These are phyloP conservation scores for Protodeltote pygarga DNA, from an alignment of 2,888 invertebrate species.

Conservation along the genomic window DNA sequence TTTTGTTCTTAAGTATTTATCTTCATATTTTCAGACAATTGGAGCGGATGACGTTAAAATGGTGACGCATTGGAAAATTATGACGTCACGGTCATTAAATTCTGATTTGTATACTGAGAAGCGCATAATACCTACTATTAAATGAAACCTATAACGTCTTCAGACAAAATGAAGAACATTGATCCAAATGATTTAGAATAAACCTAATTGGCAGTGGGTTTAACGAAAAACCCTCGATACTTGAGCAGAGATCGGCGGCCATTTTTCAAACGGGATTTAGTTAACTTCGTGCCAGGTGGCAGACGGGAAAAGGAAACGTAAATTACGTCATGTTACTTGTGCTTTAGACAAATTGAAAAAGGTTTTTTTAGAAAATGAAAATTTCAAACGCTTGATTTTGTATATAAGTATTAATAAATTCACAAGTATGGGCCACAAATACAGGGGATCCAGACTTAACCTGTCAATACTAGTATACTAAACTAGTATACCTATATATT, in stretches of 20 bases:
- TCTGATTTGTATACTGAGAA: no score
- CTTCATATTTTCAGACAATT: conserved; percentile 21
- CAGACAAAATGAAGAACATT: conserved; percentile 42
- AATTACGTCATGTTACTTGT: conserved; percentile 48
- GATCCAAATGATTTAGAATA: conserved; percentile 45
- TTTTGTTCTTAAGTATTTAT: conserved; percentile 39
- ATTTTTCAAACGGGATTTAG: conserved; percentile 57
- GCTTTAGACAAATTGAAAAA: conserved; percentile 51
- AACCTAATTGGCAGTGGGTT: conserved; percentile 48
- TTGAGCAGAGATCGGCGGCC: conserved; percentile 44
- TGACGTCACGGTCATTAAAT: no score
- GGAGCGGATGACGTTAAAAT: conserved; percentile 27
- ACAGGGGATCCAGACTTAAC: no score
- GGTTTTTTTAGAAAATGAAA: not conserved
- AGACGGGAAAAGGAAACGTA: conserved; percentile 42
- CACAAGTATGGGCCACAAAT: no score
- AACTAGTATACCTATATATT: no score
- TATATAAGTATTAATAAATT: no score
- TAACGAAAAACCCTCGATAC: conserved; percentile 35
- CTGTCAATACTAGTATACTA: no score
- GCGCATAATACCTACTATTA: conserved; percentile 1
- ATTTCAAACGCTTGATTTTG: no score
- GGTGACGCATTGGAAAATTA: not conserved
- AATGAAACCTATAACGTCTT: not conserved
- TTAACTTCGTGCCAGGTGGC: conserved; percentile 51